A percentile compares a stretch with the other conserved stretches of the same genome.
Evolutionary conservation across 2,888 invertebrate species (phyloP).

Genomic region (Electrophaes corylata): DNA sequence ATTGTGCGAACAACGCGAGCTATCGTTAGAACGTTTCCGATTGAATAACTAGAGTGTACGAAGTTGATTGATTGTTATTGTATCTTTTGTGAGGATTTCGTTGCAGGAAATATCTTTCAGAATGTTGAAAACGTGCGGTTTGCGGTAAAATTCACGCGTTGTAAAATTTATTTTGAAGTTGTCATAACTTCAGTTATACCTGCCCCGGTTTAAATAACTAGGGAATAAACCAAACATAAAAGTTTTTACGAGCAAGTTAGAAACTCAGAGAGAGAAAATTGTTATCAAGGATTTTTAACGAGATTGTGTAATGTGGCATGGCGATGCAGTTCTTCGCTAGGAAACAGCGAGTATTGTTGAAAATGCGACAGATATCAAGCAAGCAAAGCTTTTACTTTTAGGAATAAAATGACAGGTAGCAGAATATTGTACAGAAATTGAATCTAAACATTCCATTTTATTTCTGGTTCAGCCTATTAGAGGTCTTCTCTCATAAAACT

Average conservation of each 20-base stretch:
- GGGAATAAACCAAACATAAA: neutral
- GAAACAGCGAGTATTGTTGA: neutral
- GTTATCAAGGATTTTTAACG: conserved; percentile 6
- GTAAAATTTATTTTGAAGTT: neutral
- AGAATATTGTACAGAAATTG: neutral
- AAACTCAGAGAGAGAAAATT: neutral
- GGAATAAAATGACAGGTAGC: neutral
- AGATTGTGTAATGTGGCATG: conserved; percentile 10
- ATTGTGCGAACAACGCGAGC: conserved; percentile 63
- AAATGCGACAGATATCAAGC: neutral
- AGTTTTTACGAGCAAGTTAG: conserved; percentile 1
- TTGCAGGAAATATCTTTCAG: conserved; percentile 30
- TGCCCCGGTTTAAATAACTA: neutral
- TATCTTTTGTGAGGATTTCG: conserved; percentile 35
- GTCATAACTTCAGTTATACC: neutral
- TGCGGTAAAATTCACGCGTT: neutral
- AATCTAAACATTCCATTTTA: neutral
- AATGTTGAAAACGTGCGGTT: neutral
- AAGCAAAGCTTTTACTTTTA: neutral
- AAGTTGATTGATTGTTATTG: conserved; percentile 57
- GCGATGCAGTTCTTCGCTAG: neutral
- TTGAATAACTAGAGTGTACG: conserved; percentile 51
- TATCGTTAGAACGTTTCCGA: conserved; percentile 56
- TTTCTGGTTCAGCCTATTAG: neutral
- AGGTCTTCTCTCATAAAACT: neutral